Base-by-base conservation (phyloP, 2,888 invertebrate species). In the Hybos culiciformis region DNA sequence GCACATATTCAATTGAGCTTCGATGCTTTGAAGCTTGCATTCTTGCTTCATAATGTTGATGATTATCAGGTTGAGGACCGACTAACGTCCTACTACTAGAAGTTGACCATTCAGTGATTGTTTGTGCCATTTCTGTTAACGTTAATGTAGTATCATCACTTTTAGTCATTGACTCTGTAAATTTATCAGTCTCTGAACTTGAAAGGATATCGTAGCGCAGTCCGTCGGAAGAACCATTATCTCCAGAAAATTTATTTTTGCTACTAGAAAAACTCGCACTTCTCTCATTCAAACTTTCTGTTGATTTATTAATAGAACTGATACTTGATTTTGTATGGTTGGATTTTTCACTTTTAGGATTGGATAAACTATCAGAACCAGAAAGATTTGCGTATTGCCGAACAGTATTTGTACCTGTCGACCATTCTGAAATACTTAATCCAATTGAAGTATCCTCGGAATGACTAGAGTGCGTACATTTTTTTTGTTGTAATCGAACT, bases 401-500 rank as follows among this genome's bases (percentile, higher is more conserved):
- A 2, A 86, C 86, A 0, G 86, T 86, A 51, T 83, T 86, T 1
- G 85, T 86, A 41, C 85, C 86, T 29, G 85, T 86, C 0, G 86
- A 86, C 85, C 86, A 87, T 56, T 88, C 87, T 3, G 86, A 86
- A 55, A 85, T 79, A 56, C 86, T 86, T 23, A 87, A 67, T 15
- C 86, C 86, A 59, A 86, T 80, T 0, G 87, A 87, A 0, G 87
- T 87, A 55, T 87, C 87, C 63, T 87, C 86, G 6, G 86, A 85
- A 63, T 85, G 84, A 0, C 84, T 81, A 54, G 84, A 81, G 51
- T 85, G 83, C 0, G 84, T 85, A 56, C 83, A 84, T 59, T 83
- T 85, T 55, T 83, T 82, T 47, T 79, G 83, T 53, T 83, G 83
- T 17, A 84, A 60, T 60, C 82, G 77, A 0, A 86, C 85, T 0